Base-by-base conservation (phyloP, 2,888 invertebrate genomes). In the Eupithecia vulgata region DNA sequence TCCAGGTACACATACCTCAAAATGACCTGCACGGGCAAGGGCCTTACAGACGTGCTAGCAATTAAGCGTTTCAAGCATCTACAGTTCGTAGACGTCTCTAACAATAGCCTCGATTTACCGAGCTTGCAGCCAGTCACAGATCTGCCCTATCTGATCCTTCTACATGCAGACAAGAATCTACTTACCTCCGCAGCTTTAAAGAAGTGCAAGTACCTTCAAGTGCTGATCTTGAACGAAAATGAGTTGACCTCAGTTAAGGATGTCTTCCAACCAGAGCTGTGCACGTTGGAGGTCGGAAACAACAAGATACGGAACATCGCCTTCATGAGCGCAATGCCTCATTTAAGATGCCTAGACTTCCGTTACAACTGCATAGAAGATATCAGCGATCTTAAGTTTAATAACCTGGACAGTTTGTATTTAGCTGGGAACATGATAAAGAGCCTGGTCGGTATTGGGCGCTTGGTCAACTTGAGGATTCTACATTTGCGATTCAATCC, bases 401-500 rank as follows among this genome's bases (percentile, higher is more conserved):
- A 91, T 0, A 90, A 87, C 42, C 78, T 98, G 77, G 96, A 96
- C 81, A 96, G 96, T 79, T 90, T 98, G 1, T 98, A 97, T 87
- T 88, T 98, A 73, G 97, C 96, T 66, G 96, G 96, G 70, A 98
- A 98, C 87, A 96, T 96, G 57, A 95, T 98, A 67, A 92, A 91
- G 0, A 90, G 85, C 30, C 83, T 97, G n/a, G 92, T 95, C 59
- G 96, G 96, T 5, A 80, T 97, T n/a, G 94, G 95, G 21, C 91
- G 87, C 59, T 91, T 97, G 79, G 83, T 86, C 0, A 95, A 96
- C 81, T 87, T 98, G 74, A 95, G 95, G 75, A 95, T 96, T 25
- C 88, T 98, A 17, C 97, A 98, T 83, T 87, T 98, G 48, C 95
- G 97, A 0, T 94, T 95, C 64, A 98, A 98, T 88, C 95, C 93